Conservation (phyloP, 2,113 vertebrate genomes). For the Nannospalax galili region DNA sequence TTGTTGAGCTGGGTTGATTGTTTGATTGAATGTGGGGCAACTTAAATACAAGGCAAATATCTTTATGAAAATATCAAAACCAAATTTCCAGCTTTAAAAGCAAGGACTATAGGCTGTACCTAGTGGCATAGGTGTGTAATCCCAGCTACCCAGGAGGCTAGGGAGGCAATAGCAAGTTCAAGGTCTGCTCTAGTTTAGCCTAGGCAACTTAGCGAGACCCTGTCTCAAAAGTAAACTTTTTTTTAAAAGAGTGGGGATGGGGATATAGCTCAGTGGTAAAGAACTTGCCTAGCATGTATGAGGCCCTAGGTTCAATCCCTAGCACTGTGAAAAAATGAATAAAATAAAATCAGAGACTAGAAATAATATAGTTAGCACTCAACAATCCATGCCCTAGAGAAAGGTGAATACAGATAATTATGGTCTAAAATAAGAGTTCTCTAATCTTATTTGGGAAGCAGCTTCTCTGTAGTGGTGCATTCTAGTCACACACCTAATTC, state of each 20-base stretch:
- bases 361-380: constrained; percentile 2
- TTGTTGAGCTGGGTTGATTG: neutral
- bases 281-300: no score
- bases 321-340: neutral
- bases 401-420: neutral
- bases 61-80: constrained; percentile 49
- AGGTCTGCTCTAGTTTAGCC: neutral
- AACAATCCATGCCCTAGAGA: neutral
- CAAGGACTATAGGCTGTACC: neutral
- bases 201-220: neutral
- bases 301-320: neutral
- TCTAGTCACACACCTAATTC: neutral
- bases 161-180: neutral
- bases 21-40: neutral
- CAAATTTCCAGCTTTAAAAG: constrained; percentile 51
- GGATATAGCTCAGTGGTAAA: neutral
- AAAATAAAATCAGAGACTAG: neutral
- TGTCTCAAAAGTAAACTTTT: neutral
- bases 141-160: neutral
- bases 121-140: neutral
- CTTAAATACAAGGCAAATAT: neutral
- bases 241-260: neutral
- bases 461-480: neutral
- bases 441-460: neutral
- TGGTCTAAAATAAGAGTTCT: neutral